Base-by-base conservation (phyloP, 1,140 invertebrate species). In the Drosophila ambigua region DNA sequence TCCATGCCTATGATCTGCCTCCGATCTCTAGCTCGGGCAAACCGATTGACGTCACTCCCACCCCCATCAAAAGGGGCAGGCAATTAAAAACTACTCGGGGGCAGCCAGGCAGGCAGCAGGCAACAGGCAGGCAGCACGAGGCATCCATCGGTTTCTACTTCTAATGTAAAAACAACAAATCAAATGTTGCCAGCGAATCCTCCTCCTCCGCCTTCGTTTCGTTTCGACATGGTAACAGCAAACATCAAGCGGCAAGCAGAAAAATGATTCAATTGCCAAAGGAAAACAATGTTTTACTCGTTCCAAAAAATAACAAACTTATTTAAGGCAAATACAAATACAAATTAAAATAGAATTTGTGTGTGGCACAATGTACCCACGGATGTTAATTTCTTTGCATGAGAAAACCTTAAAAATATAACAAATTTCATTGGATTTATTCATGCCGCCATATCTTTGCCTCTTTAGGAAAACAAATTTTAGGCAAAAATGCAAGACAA, bases 71-170 rank as follows among this genome's bases (percentile, higher is more conserved):
- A 35, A 39, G 31, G 51, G 41, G 74, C 57, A 45, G 46, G 74
- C 74, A 85, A 85, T 88, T 82, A 87, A 87, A 87, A 85, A 85
- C 82, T 88, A 88, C 84, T 85, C 83, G 83, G 63, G 2, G 35
- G 16, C 60, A 58, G 61, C 43, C 65, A 28, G 60, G 53, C 48
- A 67, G 61, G n/a, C n/a, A n/a, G n/a, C n/a, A n/a, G n/a, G n/a
- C n/a, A n/a, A n/a, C 60, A 58, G 62, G 57, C 67, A 31, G 60
- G 46, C 48, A 67, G 61, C 71, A 43, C 41, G 55, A 74, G 54
- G 45, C 45, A 63, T 66, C 63, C 52, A 48, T 67, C 72, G 63
- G 61, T 59, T 54, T 55, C 28, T 31, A 39, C 35, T 39, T 39
- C 35, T 4, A 39, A 11, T 75, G 72, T 75, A 75, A 68, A 72